Evolutionary conservation across 2,113 vertebrate species (phyloP).

Genomic region (Micromys minutus): DNA sequence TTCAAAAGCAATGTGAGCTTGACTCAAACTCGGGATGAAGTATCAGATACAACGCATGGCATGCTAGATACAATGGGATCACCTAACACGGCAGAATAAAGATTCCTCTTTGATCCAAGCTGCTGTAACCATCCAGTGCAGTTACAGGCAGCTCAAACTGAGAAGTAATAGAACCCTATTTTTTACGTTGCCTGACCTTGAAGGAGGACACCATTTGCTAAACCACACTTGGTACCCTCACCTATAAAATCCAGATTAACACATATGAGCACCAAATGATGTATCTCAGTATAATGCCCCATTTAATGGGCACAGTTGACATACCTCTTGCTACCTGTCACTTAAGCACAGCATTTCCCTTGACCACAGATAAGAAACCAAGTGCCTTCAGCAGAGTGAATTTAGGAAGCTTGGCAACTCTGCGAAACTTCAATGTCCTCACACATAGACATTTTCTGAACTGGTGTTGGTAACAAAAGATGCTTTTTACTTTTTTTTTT

Average conservation of each 20-base stretch:
- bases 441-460: neutral
- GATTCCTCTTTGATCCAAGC: neutral
- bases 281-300: neutral
- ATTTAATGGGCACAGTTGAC: neutral
- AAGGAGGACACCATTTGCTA: neutral
- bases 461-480: neutral
- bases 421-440: neutral
- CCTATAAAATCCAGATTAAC: slow-evolving; percentile 40
- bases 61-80: neutral
- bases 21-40: neutral
- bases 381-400: neutral
- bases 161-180: neutral
- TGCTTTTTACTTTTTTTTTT: neutral
- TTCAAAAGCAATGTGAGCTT: slow-evolving; percentile 18
- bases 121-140: rapidly evolving
- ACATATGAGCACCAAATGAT: neutral
- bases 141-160: neutral
- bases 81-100: neutral
- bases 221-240: neutral
- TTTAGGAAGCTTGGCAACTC: neutral
- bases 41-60: neutral
- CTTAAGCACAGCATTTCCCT: neutral
- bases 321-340: neutral
- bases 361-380: neutral
- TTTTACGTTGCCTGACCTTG: neutral